Base-by-base conservation (phyloP, 2,888 invertebrate genomes). In the Belgica antarctica region DNA sequence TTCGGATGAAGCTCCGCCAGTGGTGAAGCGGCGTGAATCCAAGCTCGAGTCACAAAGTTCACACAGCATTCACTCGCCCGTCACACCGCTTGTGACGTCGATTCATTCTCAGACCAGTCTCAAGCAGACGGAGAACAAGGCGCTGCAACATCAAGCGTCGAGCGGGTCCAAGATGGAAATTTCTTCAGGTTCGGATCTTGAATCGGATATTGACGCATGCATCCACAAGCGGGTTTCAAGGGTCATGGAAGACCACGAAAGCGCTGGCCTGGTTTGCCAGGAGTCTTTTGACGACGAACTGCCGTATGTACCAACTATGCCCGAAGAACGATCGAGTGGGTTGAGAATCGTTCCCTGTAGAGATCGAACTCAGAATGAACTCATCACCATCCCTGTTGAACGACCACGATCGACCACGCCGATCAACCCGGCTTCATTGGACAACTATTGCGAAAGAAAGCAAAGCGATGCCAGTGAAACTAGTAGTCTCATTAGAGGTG, bases 201-300 rank as follows among this genome's bases (percentile, higher is more conserved):
- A 88, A 75, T 85, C 87, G 4, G 89, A 88, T 74, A 79, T 83
- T 25, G 85, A 82, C 71, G 80, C 79, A 71, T 75, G 80, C 2
- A 78, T 77, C 72, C 82, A 81, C 71, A 76, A 76, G 69, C 77
- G 77, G 27, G 71, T 76, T 10, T 75, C 76, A 57, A 34, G 78
- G 70, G 73, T 75, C 2, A 77, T 83, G 22, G 83, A 85, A 73
- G 87, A 87, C 74, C 81, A 87, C 62, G 93, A 93, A 78, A 84
- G 89, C 73, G 88, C 88, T 73, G 86, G 87, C 1, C 82, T 94
- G 52, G 91, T 93, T 59, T 83, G 59, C 7, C 87, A 91, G 77
- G 92, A 92, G 77, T 92, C 92, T 41, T 89, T 91, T 76, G 92
- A 92, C 75, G 89, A 89, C 75, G 91, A 92, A 79, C 82, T 94